These are phyloP conservation scores for Bothrops jararaca DNA, from an alignment of 2,113 vertebrate species.

Conservation along the genomic window DNA sequence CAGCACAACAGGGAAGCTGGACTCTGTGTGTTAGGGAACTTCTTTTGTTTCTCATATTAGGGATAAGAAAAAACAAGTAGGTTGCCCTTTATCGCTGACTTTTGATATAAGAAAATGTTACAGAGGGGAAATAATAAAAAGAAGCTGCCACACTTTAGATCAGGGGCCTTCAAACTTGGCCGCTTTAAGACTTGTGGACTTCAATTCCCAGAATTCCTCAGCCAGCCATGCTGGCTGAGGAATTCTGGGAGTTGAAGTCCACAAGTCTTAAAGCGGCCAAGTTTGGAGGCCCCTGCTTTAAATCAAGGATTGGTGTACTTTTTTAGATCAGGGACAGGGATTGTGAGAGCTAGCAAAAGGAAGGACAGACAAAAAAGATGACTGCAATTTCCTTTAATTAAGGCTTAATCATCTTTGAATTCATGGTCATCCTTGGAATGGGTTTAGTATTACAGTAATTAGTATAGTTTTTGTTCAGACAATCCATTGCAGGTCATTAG, in stretches of 20 bases:
- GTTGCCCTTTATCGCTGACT: neutral
- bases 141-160: neutral
- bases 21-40: neutral
- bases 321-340: neutral
- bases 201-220: too few relatives aligned
- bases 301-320: too few relatives aligned
- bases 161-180: too few relatives aligned
- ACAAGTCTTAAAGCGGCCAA: too few relatives aligned
- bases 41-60: neutral
- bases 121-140: neutral
- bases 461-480: neutral
- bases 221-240: too few relatives aligned
- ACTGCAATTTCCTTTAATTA: neutral
- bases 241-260: too few relatives aligned
- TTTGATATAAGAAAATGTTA: neutral
- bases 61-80: neutral
- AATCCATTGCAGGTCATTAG: neutral
- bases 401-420: neutral
- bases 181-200: too few relatives aligned
- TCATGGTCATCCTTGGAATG: neutral
- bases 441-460: neutral
- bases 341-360: neutral
- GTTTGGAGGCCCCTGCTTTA: neutral
- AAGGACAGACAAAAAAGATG: neutral
- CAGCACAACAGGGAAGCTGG: neutral